Percentiles rank a stretch among this genome's conserved stretches.
These are phyloP conservation scores for Theretra japonica DNA, from an alignment of 2,888 invertebrate genomes.

Conservation along the genomic window DNA sequence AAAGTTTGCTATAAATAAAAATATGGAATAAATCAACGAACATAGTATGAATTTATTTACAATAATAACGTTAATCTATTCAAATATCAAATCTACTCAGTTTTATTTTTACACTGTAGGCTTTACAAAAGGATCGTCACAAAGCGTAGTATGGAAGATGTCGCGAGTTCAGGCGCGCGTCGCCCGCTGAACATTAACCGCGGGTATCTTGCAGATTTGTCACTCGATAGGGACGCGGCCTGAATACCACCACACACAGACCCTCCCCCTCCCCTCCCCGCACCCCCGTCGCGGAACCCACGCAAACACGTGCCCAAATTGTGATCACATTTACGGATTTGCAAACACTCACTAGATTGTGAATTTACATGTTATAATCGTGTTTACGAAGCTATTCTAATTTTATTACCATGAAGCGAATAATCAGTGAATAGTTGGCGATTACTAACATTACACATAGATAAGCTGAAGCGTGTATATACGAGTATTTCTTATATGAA, in stretches of 20 bases:
- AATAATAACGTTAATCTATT: too few species aligned
- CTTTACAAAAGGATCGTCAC: too few species aligned
- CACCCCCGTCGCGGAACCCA: not conserved
- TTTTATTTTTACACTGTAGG: too few species aligned
- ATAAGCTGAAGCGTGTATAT: too few species aligned
- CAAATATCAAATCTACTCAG: too few species aligned
- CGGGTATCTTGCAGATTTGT: not conserved
- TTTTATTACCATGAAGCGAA: not conserved
- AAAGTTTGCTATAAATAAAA: too few species aligned
- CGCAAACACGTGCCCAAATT: conserved; percentile 6
- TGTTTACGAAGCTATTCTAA: not conserved
- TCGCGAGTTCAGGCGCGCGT: not conserved
- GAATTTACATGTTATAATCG: conserved; percentile 3
- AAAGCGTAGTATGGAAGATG: not conserved
- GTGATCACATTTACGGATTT: conserved; percentile 6
- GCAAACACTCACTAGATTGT: conserved; percentile 1
- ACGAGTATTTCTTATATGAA: too few species aligned
- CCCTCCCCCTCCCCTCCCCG: not conserved
- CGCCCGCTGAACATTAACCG: not conserved
- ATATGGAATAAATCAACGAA: too few species aligned
- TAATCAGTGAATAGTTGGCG: not conserved
- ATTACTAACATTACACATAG: not conserved
- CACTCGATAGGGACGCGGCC: not conserved
- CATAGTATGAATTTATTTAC: too few species aligned
- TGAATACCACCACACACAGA: not conserved